Percentiles rank a stretch among this genome's conserved stretches.
Conservation (phyloP, 2,113 vertebrate species). For the Pollachius pollachius region DNA sequence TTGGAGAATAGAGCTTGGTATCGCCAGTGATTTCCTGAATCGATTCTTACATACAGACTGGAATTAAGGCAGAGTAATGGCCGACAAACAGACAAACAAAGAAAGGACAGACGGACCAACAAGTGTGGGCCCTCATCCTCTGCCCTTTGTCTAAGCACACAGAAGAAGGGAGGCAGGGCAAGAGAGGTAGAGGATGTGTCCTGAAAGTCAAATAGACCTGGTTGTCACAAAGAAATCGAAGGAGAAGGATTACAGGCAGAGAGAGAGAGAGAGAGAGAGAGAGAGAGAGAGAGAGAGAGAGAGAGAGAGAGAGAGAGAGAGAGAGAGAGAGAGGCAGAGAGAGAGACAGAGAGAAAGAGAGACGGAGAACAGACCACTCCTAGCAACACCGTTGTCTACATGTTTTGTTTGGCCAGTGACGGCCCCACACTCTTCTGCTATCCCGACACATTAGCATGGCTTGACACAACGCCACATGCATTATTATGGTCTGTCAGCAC, state of each 20-base stretch:
- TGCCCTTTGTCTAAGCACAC: too few relatives aligned
- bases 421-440: constrained; percentile 15
- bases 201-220: constrained; percentile 45
- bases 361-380: neutral
- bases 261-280: constrained; percentile 14
- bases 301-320: constrained; percentile 11
- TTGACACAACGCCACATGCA: constrained; percentile 47
- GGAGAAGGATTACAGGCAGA: neutral
- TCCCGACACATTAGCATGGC: constrained; percentile 52
- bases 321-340: neutral
- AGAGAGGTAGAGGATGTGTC: constrained; percentile 18
- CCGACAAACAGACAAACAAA: too few relatives aligned
- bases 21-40: too few relatives aligned
- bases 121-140: constrained; percentile 8
- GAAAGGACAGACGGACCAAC: neutral
- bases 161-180: neutral
- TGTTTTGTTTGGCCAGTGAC: neutral
- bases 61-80: too few relatives aligned
- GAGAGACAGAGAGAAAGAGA: constrained; percentile 1
- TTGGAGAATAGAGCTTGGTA: too few relatives aligned
- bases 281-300: constrained; percentile 14
- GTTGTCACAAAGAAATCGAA: constrained; percentile 20
- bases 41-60: too few relatives aligned
- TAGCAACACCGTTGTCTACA: neutral
- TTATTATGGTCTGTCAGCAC: constrained; percentile 63